Base-by-base conservation (phyloP, 2,888 invertebrate genomes). In the Malthinus seriepunctatus region DNA sequence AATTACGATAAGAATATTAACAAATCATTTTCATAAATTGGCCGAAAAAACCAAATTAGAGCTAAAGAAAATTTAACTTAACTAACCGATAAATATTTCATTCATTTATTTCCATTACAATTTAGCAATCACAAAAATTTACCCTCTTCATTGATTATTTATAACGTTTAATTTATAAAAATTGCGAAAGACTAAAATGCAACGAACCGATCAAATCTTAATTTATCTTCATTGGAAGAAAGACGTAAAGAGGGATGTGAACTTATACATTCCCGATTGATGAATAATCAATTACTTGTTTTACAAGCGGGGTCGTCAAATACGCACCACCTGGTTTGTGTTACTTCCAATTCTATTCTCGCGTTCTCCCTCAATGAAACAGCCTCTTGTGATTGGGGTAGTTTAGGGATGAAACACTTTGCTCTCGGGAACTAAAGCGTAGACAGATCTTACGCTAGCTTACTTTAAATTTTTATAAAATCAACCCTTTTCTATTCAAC, bases 221-320 rank as follows among this genome's bases (percentile, higher is more conserved):
- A 77, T 77, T 78, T 76, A 75, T 74, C 74, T 73, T 66, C 66
- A 66, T 61, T 59, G 55, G 63, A 67, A 66, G 67, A 70, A 68
- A 66, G 69, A 55, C 52, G 51, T 60, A 62, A 62, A 64, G 57
- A 64, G 65, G 68, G 68, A 69, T 73, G 71, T 71, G 69, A 71
- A 71, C 71, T 73, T 72, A 71, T 75, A 75, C 75, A 72, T 74
- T 75, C 71, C 71, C 76, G 71, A 76, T 76, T 78, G 77, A 77
- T 78, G 78, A 78, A 78, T 78, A 78, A 78, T 78, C 78, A 78
- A 78, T 78, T 78, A 76, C 77, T 72, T 73, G 77, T 78, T 78
- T 77, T 78, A 78, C 78, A 78, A 76, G 74, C 71, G 70, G 69
- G 73, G 73, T 69, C 68, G 67, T 71, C 73, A 72, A 76, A 74